A percentile compares a stretch with the other conserved stretches of the same genome.
phyloP scores from a whole-genome alignment of 2,888 invertebrate species.

The Eueremaeus valkanovi region DNA sequence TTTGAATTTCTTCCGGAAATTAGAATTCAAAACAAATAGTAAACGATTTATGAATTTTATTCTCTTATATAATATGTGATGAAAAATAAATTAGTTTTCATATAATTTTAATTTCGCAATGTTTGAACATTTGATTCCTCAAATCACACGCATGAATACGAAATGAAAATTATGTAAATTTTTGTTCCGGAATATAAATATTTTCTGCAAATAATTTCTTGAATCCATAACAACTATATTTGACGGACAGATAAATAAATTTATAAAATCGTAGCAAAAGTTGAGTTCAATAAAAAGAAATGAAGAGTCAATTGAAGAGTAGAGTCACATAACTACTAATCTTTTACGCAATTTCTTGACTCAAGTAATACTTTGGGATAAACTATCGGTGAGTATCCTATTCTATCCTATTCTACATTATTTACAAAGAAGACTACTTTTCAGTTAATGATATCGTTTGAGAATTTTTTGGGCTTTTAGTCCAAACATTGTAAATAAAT shows the following conservation, averaged over 20 bases:
- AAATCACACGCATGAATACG: too few species aligned
- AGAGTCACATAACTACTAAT: constrained; percentile 7
- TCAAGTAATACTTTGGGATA: background rate
- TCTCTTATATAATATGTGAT: too few species aligned
- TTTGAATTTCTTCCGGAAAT: background rate
- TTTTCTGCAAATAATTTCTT: background rate
- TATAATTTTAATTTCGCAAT: background rate
- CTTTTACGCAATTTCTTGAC: background rate
- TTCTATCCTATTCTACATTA: background rate
- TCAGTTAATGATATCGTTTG: background rate
- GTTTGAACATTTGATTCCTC: too few species aligned
- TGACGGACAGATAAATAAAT: background rate
- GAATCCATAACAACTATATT: background rate
- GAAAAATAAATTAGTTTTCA: background rate
- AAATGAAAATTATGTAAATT: background rate
- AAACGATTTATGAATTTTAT: background rate
- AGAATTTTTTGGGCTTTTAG: background rate
- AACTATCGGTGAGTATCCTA: background rate
- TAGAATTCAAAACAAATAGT: background rate
- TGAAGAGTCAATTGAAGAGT: background rate
- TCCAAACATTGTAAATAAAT: background rate
- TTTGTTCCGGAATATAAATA: too few species aligned
- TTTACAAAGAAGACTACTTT: background rate
- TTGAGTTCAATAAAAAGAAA: background rate
- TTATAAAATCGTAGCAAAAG: background rate